Base-by-base conservation (phyloP, 2,888 invertebrate species). In the Hypolimnas misippus region DNA sequence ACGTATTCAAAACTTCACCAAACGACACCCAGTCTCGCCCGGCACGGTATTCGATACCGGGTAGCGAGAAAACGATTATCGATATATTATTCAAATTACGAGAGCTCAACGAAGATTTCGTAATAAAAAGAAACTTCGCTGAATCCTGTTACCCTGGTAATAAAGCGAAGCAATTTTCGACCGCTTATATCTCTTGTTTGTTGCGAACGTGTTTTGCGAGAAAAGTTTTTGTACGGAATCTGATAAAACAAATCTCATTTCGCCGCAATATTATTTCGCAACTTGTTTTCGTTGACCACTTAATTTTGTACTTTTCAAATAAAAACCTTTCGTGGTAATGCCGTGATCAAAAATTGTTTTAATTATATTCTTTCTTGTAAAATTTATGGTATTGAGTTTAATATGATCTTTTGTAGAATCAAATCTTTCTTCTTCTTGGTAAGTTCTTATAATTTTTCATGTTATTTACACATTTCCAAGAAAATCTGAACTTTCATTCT, bases 121-220 rank as follows among this genome's bases (percentile, higher is more conserved):
- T 67, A 74, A 76, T 74, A 75, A 76, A 65, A 74, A 74, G 68
- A 66, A 74, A 73, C 66, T 70, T 72, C 70, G 40, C 55, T 52
- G 63, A 69, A 68, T 68, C 67, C 70, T 65, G 70, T 72, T 72
- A 72, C 74, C 65, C 65, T 68, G 46, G 73, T 75, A 76, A 76
- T 79, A 79, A 76, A 76, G 68, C 69, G 69, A 62, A 69, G 70
- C 74, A 73, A 78, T 77, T 77, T 75, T 78, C 73, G 71, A 70
- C 72, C 75, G 75, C 74, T 76, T 76, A 76, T 75, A 74, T 71
- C 74, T 67, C 72, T 77, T 77, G 76, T 78, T 76, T 76, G 74
- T 74, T 74, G 62, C 63, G 66, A 67, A 73, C 74, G 66, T 70
- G 73, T 72, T 70, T 73, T 70, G 56, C 58, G 57, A 51, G 56